These are phyloP conservation scores for Digitonthophagus gazella DNA, from an alignment of 2,888 invertebrate species.

Conservation along the genomic window DNA sequence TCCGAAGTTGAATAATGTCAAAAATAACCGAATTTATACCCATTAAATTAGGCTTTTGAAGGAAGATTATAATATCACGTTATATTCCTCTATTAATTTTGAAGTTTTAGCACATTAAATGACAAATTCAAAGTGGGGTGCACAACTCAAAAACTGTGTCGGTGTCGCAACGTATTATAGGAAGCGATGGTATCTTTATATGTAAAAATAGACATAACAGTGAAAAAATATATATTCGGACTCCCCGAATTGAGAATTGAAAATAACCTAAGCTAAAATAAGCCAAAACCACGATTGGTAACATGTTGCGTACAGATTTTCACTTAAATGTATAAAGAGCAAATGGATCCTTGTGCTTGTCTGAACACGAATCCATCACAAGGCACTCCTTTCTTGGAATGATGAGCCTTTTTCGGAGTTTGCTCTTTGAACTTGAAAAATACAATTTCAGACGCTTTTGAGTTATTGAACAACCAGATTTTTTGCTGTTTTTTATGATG, in stretches of 20 bases:
- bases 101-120: too few relatives aligned
- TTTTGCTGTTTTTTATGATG: background rate
- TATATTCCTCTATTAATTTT: too few relatives aligned
- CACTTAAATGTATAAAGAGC: constrained; percentile 19
- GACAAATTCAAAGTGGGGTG: too few relatives aligned
- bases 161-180: too few relatives aligned
- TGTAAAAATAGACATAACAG: too few relatives aligned
- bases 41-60: too few relatives aligned
- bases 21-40: too few relatives aligned
- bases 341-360: background rate
- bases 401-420: background rate
- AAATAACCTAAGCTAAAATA: constrained; percentile 50
- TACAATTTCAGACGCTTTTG: background rate
- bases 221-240: too few relatives aligned
- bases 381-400: background rate
- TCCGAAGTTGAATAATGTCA: too few relatives aligned
- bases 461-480: background rate
- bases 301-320: constrained; percentile 50
- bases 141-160: too few relatives aligned
- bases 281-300: constrained; percentile 47
- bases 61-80: too few relatives aligned
- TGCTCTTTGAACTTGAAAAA: background rate
- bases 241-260: constrained; percentile 50
- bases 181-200: too few relatives aligned
- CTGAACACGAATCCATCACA: background rate